Percentiles rank a stretch among this genome's conserved stretches.
phyloP scores from a whole-genome alignment of 1,140 invertebrate species.

The Sarcophaga peregrina region DNA sequence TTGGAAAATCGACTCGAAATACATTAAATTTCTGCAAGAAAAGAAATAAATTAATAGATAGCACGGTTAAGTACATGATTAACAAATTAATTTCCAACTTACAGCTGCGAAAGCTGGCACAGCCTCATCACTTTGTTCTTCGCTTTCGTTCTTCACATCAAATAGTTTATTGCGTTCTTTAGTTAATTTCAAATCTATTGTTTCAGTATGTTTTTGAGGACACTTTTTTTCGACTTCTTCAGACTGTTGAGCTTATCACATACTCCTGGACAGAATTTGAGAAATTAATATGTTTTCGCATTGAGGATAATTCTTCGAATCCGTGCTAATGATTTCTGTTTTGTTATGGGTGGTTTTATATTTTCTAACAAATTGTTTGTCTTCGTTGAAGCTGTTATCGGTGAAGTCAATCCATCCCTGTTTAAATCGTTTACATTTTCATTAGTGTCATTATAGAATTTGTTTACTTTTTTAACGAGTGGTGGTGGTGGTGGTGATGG shows the following conservation, averaged over 20 bases:
- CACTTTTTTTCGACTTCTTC: background rate
- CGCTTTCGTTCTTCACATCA: background rate
- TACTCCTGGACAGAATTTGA: background rate
- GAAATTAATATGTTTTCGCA: no score
- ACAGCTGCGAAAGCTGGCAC: constrained; percentile 52
- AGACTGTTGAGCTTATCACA: background rate
- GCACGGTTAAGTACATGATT: background rate
- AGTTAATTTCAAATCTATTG: background rate
- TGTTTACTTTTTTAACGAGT: no score
- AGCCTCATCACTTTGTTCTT: constrained; percentile 49
- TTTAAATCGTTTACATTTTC: no score
- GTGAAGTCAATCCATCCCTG: background rate
- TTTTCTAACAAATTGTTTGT: background rate
- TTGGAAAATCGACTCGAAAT: constrained; percentile 53
- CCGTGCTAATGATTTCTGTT: background rate
- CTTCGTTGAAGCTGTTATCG: background rate
- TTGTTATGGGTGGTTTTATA: background rate
- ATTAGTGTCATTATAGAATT: no score
- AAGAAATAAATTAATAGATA: background rate
- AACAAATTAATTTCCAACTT: background rate
- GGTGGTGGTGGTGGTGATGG: no score
- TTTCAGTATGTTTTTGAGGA: background rate
- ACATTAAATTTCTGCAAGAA: constrained; percentile 48
- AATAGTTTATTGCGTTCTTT: background rate
- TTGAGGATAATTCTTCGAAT: no score